A percentile compares a stretch with the other conserved stretches of the same genome.
These are phyloP conservation scores for Eufriesea mexicana DNA, from an alignment of 1,140 invertebrate species.

Conservation along the genomic window DNA sequence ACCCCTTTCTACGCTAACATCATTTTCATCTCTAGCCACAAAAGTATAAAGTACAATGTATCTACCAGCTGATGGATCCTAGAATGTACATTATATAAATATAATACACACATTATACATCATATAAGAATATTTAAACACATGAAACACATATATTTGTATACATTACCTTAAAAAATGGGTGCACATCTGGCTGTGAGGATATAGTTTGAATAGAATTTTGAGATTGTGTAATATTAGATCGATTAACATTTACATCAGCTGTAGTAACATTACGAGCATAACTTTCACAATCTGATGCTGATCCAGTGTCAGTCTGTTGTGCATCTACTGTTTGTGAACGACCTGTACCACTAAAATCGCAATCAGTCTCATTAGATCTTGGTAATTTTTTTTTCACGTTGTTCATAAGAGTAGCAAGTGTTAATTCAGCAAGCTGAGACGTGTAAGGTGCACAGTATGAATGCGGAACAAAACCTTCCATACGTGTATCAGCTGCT, in stretches of 20 bases:
- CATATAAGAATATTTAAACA: background rate
- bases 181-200: conserved; percentile 88
- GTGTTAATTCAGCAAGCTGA: conserved; percentile 88
- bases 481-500: conserved; percentile 91
- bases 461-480: conserved; percentile 97
- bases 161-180: conserved; percentile 90
- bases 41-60: conserved; percentile 97
- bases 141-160: conserved; percentile 26
- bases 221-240: conserved; percentile 83
- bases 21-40: conserved; percentile 95
- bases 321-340: conserved; percentile 78
- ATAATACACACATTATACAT: background rate
- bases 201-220: conserved; percentile 85
- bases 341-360: conserved; percentile 72
- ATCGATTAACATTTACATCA: conserved; percentile 81
- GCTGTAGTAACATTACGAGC: conserved; percentile 82
- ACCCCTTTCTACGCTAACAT: conserved; percentile 95
- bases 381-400: conserved; percentile 93
- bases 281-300: conserved; percentile 86
- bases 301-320: conserved; percentile 82
- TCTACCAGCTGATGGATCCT: conserved; percentile 90
- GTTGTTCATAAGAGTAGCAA: conserved; percentile 85
- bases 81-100: conserved; percentile 55
- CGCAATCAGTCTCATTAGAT: conserved; percentile 79
- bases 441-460: conserved; percentile 94